Base-by-base conservation (phyloP, 2,797 vertebrate genomes). In the Artibeus jamaicensis region DNA sequence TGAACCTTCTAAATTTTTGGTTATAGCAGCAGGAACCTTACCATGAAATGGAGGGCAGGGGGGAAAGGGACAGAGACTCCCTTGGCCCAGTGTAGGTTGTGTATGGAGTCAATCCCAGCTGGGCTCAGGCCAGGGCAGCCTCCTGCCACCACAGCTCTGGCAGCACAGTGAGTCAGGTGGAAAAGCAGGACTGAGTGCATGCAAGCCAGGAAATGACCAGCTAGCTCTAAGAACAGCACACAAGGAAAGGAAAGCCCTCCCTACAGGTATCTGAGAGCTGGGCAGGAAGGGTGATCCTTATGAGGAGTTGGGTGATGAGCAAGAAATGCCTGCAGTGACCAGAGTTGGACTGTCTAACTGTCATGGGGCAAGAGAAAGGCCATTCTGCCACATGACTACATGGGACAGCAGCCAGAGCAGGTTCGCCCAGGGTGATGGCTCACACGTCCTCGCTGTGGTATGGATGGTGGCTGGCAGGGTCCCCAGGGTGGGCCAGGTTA, bases 401-500 rank as follows among this genome's bases (percentile, higher is more conserved):
- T 14, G 70, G 32, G 39, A 68, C 39, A 6, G 2, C 4, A 14
- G 26, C 42, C 29, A 34, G 42, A 76, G 37, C 37, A 73, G 15
- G 12, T 14, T 92, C 9, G 32, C 76, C 53, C 3, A 29, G 24
- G 39, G 65, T 16, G 11, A 44, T 59, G n/a, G 7, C n/a, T 59
- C 32, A 5, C 16, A 9, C 5, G 39, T 34, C 46, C 65, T 78
- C 10, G 0, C 4, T 74, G 19, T 37, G 21, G 21, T 73, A 6
- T 14, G 4, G 0, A 0, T 46, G 74, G 21, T 19, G 3, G 44
- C 37, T 10, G 32, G 18, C 10, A 18, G 26, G 77, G 5, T 67
- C 50, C 24, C 6, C 29, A 29, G 42, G 4, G 6, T 15, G 9
- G 16, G 39, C 46, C 53, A 59, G 11, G 32, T 42, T 42, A 50